Evolutionary conservation across 1,140 invertebrate species (phyloP), one percentile per base, ranked within the genome.

Genomic region (Pseudomyrmex gracilis): DNA sequence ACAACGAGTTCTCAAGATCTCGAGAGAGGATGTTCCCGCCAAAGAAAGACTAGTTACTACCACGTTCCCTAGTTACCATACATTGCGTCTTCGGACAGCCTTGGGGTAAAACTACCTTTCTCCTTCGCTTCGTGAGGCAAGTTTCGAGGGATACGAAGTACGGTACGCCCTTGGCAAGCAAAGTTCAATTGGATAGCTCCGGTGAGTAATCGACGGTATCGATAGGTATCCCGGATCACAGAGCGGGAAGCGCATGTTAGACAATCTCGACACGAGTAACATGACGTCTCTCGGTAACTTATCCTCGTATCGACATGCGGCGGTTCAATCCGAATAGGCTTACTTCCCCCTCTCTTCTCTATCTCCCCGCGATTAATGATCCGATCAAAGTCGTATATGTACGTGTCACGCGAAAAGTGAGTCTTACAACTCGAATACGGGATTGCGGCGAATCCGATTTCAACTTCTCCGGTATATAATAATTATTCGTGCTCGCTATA

Each of bases 161-260:
- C 15, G 47, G n/a, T 60, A 80, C 66, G 76, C 76, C 66, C 76
- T 71, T 80, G 66, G 76, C 76, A 58, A 80, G 76, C 76, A 80
- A 80, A 80, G 76, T 80, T 80, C 76, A 80, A 80, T 80, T 80
- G 76, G 76, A 80, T 80, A 80, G 76, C 53, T 71, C 53, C 76
- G 76, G 53, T 80, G 76, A 80, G 53, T 80, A 80, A 80, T 80
- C 76, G 76, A 80, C n/a, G 76, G 76, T 80, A 80, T 80, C 76
- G 76, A 80, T 80, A 34, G 64, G 45, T 71, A 15, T 20, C 61
- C 53, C 8, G 66, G 53, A 80, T 80, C 66, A 80, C 76, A 70
- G 53, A 71, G 43, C 76, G 22, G 76, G 53, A 80, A 71, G 76
- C 66, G 76, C 66, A 71, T 80, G 76, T 80, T 80, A 71, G 76